Conservation (phyloP, 2,113 vertebrate species). For the Cepphus grylle region DNA sequence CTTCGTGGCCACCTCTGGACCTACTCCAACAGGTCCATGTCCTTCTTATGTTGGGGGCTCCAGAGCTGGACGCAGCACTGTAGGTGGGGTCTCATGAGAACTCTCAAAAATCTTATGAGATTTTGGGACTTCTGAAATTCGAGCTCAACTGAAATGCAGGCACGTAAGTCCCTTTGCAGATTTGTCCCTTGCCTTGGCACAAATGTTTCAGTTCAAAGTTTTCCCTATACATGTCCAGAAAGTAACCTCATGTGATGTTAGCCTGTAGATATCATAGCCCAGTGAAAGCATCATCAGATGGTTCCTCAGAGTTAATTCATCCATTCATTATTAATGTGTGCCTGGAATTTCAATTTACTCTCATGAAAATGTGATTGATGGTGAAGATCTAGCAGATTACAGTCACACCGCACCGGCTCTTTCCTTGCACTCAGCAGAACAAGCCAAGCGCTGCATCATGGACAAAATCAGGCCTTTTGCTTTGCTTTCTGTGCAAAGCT, state of each 20-base stretch:
- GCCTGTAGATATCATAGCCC: not conserved
- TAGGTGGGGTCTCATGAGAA: not conserved
- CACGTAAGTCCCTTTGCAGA: rapidly evolving
- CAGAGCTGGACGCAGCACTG: not conserved
- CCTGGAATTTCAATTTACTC: constrained; percentile 68
- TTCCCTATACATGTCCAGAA: not conserved
- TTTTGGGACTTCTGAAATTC: not conserved
- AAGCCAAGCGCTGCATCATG: not conserved
- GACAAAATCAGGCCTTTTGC: not conserved
- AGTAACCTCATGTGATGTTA: not conserved
- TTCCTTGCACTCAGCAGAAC: constrained; percentile 19
- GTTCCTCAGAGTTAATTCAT: constrained; percentile 58
- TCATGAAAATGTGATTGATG: constrained; percentile 68
- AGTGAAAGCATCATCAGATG: constrained; percentile 44
- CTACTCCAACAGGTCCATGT: not conserved
- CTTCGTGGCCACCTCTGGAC: not conserved
- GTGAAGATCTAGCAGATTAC: constrained; percentile 39
- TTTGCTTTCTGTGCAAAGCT: not conserved
- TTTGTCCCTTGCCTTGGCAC: not conserved
- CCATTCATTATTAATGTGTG: constrained; percentile 69
- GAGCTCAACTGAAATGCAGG: not conserved
- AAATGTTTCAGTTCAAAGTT: not conserved
- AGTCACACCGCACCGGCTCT: not conserved
- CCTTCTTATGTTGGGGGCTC: not conserved
- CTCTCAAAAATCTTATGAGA: not conserved